Conservation (phyloP, 2,888 invertebrate genomes). For the Lordiphosa fenestrarum region DNA sequence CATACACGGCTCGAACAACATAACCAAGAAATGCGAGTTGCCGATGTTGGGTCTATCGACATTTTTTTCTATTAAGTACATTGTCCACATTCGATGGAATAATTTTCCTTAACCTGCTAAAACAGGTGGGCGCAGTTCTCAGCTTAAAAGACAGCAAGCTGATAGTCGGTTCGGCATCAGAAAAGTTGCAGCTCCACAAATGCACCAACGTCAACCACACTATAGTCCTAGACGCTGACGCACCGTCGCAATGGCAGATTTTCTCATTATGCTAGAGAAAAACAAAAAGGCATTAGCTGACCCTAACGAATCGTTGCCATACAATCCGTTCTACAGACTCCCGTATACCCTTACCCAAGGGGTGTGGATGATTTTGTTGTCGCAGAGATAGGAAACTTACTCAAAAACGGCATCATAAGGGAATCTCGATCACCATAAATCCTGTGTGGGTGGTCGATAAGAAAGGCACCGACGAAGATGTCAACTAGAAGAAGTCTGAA, state of each 20-base stretch:
- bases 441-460: no score
- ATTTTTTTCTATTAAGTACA: background rate
- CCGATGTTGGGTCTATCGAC: background rate
- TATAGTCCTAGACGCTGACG: background rate
- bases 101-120: background rate
- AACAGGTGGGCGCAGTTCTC: background rate
- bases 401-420: no score
- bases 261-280: background rate
- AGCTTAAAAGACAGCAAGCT: background rate
- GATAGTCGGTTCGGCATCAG: background rate
- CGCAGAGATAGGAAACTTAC: background rate
- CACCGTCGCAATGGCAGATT: background rate
- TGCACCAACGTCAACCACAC: background rate
- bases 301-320: background rate
- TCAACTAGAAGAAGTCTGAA: slow-evolving; percentile 6
- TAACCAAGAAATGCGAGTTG: no score
- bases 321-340: background rate
- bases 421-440: no score
- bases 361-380: background rate
- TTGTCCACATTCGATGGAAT: no score
- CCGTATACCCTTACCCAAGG: background rate
- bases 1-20: no score
- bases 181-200: no score
- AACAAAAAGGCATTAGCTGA: background rate
- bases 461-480: no score